Conservation (phyloP, 2,888 invertebrate genomes). For the Ryuthela nishihirai region DNA sequence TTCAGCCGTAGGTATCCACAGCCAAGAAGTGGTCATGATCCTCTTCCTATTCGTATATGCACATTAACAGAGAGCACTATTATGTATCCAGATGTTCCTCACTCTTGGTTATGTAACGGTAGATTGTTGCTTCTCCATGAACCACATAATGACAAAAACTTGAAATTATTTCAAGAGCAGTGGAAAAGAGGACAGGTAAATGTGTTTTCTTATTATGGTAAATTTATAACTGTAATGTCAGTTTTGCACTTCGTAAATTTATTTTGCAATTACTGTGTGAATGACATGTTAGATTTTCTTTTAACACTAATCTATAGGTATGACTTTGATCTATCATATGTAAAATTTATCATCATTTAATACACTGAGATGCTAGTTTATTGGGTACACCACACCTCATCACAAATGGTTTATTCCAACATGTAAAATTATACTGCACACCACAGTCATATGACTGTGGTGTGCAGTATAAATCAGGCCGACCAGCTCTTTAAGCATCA, state of each 20-base stretch:
- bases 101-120: constrained; percentile 92
- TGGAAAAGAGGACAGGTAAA: constrained; percentile 71
- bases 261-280: background rate
- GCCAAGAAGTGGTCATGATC: constrained; percentile 59
- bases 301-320: no score
- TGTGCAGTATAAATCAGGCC: no score
- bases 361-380: no score
- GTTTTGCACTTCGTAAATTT: background rate
- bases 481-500: no score
- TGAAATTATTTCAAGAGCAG: constrained; percentile 64
- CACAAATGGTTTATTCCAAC: no score
- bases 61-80: constrained; percentile 72
- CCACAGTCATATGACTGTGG: no score
- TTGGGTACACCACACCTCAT: no score
- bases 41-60: constrained; percentile 71
- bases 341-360: no score
- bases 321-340: no score
- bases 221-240: background rate
- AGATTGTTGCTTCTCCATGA: constrained; percentile 79
- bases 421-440: no score
- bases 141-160: constrained; percentile 68
- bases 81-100: constrained; percentile 80
- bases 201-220: constrained; percentile 23
- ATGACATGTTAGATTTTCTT: background rate
- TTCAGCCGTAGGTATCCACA: constrained; percentile 63